These are phyloP conservation scores for Mesocricetus auratus DNA, from an alignment of 2,113 vertebrate genomes.

Conservation along the genomic window DNA sequence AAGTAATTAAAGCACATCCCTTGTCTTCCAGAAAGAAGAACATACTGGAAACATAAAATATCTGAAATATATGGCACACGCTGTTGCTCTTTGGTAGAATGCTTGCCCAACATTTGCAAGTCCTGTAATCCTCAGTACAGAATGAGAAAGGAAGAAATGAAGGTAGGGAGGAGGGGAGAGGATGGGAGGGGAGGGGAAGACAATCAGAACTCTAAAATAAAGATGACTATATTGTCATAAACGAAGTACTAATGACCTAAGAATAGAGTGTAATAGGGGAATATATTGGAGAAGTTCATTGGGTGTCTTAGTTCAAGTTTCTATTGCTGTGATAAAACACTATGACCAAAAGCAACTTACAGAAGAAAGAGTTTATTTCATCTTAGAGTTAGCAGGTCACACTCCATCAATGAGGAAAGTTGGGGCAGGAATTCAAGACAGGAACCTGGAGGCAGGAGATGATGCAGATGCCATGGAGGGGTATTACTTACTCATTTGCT, in stretches of 20 bases:
- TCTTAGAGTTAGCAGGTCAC: too few species aligned
- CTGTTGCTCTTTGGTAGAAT: too few species aligned
- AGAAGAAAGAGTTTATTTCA: too few species aligned
- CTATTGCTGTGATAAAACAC: too few species aligned
- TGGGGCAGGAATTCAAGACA: too few species aligned
- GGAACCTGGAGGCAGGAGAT: too few species aligned
- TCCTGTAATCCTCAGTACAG: background rate
- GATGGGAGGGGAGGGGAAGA: background rate
- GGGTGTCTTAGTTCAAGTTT: background rate
- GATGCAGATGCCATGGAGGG: too few species aligned
- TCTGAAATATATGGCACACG: too few species aligned
- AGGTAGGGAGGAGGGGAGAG: background rate
- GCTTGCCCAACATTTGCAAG: background rate
- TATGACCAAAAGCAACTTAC: too few species aligned
- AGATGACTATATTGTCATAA: background rate
- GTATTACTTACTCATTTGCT: too few species aligned
- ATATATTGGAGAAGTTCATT: background rate
- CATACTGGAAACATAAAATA: background rate
- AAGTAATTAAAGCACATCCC: background rate
- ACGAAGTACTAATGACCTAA: background rate
- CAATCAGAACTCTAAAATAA: constrained; percentile 20
- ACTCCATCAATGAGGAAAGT: too few species aligned
- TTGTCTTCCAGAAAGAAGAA: background rate
- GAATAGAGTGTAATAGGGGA: background rate
- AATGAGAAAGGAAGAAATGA: background rate